Conservation (phyloP, 2,113 vertebrate species). For the Callaeas wilsoni region DNA sequence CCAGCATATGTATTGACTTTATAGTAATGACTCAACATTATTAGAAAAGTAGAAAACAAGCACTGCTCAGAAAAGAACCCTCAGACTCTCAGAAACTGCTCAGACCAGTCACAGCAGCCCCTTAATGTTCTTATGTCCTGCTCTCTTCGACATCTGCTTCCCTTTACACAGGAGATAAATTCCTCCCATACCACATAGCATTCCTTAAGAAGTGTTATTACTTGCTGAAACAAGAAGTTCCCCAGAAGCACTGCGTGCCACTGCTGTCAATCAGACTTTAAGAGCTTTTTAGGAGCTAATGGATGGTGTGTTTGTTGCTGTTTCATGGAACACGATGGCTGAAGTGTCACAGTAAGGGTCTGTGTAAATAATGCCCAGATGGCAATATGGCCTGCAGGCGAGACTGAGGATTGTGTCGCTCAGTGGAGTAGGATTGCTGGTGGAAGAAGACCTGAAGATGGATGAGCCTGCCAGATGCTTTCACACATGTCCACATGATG, state of each 20-base stretch:
- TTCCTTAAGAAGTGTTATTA: conserved; percentile 13
- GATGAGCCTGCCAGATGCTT: not conserved
- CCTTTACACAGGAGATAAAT: conserved; percentile 35
- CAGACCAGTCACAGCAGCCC: not conserved
- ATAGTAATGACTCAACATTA: not conserved
- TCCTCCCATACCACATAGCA: conserved; percentile 32
- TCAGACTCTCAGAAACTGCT: too few species aligned
- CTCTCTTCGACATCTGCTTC: conserved; percentile 26
- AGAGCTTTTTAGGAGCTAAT: not conserved
- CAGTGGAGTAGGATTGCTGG: not conserved
- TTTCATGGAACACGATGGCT: not conserved
- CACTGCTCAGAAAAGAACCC: not conserved
- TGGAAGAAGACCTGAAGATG: not conserved
- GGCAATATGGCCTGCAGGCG: not conserved
- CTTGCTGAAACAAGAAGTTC: not conserved
- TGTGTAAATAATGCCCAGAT: not conserved
- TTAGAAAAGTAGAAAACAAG: not conserved
- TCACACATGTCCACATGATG: not conserved
- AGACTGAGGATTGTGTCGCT: not conserved
- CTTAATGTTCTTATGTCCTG: not conserved
- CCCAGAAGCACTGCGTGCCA: not conserved
- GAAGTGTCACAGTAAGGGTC: not conserved
- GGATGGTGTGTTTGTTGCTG: not conserved
- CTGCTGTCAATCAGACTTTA: not conserved
- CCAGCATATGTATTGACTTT: not conserved